These are phyloP conservation scores for Melanerpes formicivorus DNA, from an alignment of 2,113 vertebrate species.

Conservation along the genomic window DNA sequence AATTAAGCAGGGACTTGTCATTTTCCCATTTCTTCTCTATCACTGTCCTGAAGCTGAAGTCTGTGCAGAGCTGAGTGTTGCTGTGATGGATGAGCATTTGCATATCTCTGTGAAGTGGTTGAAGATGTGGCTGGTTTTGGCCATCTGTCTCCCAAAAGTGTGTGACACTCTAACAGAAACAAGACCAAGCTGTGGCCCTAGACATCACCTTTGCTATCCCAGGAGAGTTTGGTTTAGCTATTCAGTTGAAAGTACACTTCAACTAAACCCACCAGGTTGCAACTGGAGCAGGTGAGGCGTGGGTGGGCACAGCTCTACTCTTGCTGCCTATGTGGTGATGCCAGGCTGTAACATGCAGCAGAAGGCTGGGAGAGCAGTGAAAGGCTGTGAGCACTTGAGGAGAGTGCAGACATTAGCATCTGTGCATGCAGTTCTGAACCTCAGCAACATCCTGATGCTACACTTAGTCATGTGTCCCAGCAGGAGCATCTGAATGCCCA, in stretches of 20 bases:
- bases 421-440: background rate
- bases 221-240: background rate
- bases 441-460: background rate
- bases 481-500: background rate
- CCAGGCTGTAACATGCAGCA: background rate
- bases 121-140: background rate
- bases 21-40: background rate
- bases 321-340: background rate
- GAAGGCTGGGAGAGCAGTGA: background rate
- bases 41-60: background rate
- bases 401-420: fast-evolving
- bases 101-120: background rate
- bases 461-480: background rate
- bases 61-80: background rate
- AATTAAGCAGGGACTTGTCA: background rate
- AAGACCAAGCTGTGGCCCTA: background rate
- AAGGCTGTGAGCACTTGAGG: background rate
- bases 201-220: background rate
- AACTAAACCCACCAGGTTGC: background rate
- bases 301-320: background rate
- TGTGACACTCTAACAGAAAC: background rate
- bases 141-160: background rate
- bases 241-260: background rate
- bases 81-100: background rate
- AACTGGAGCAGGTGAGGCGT: background rate